Evolutionary conservation across 2,888 invertebrate species (phyloP), one percentile per base, ranked within the genome.

Genomic region (Phrixothrix hirtus): DNA sequence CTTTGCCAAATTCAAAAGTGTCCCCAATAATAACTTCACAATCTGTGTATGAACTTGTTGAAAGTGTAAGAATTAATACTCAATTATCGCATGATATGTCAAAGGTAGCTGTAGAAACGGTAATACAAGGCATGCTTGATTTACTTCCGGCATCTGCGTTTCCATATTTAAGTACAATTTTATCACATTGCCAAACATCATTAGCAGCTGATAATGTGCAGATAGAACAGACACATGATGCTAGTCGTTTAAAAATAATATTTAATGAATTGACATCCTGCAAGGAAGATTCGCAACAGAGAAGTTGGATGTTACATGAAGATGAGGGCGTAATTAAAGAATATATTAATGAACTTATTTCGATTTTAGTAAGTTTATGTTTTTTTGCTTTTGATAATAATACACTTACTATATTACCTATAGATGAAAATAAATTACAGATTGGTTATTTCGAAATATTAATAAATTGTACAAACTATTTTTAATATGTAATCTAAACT

Each of bases 301-400:
- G 96, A 49, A 94, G 92, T 62, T 96, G 96, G 96, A 92, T 93
- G 73, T 78, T 96, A 17, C 92, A 95, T 71, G 95, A 96, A 71
- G 96, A 96, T 73, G 95, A 95, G 61, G 84, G 84, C 52, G 88
- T 90, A 62, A 95, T 96, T 68, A 85, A 87, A 52, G 89, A 91
- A 54, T 90, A 93, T 73, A 80, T 96, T 47, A 82, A 85, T 46
- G 90, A 92, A 72, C 79, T 92, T 14, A 88, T 88, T 38, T 89
- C 89, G 57, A 91, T 92, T 68, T 79, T 92, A 83, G 91, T 90
- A 77, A 72, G 76, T 26, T 32, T 29, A 27, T 14, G 2, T 39
- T 15, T n/a, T n/a, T n/a, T n/a, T n/a, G n/a, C n/a, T n/a, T n/a
- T n/a, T n/a, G n/a, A n/a, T n/a, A n/a, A n/a, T n/a, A n/a, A n/a